Evolutionary conservation across 2,888 invertebrate species (phyloP).

Genomic region (Orgyia antiqua): DNA sequence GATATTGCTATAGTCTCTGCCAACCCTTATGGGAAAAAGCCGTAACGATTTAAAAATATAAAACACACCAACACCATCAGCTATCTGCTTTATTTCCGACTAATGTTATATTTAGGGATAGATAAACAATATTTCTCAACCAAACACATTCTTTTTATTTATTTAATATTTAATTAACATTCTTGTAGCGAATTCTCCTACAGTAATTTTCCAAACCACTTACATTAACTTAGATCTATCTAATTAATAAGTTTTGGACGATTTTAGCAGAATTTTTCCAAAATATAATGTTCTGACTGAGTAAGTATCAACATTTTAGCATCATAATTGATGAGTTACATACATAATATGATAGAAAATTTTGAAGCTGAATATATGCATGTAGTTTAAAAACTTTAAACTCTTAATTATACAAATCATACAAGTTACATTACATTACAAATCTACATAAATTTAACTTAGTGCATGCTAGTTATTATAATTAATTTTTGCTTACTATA

Average conservation of each 20-base stretch:
- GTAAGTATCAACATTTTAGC: conserved; percentile 12
- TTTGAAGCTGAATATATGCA: conserved; percentile 9
- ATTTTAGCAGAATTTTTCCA: conserved; percentile 37
- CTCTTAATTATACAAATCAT: conserved; percentile 41
- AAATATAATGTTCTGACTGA: conserved; percentile 20
- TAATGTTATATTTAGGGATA: too few species aligned
- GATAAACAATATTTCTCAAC: conserved; percentile 43
- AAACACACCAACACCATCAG: too few species aligned
- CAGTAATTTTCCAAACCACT: conserved; percentile 68
- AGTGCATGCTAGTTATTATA: conserved; percentile 70
- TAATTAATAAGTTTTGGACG: conserved; percentile 63
- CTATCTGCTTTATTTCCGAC: too few species aligned
- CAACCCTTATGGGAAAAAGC: too few species aligned
- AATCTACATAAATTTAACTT: conserved; percentile 43
- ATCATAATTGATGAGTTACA: conserved; percentile 22
- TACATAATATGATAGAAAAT: conserved; percentile 19
- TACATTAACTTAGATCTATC: conserved; percentile 58
- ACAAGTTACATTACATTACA: conserved; percentile 35
- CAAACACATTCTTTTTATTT: conserved; percentile 68
- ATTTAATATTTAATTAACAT: conserved; percentile 63
- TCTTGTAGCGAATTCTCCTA: conserved; percentile 55
- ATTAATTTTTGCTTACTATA: conserved; percentile 78
- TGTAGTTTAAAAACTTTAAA: conserved; percentile 49
- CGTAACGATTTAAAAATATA: too few species aligned
- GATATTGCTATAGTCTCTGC: too few species aligned